Evolutionary conservation across 2,797 vertebrate species (phyloP), one percentile per base, ranked within the genome.

Genomic region (Cynodonichthys magdalenae): DNA sequence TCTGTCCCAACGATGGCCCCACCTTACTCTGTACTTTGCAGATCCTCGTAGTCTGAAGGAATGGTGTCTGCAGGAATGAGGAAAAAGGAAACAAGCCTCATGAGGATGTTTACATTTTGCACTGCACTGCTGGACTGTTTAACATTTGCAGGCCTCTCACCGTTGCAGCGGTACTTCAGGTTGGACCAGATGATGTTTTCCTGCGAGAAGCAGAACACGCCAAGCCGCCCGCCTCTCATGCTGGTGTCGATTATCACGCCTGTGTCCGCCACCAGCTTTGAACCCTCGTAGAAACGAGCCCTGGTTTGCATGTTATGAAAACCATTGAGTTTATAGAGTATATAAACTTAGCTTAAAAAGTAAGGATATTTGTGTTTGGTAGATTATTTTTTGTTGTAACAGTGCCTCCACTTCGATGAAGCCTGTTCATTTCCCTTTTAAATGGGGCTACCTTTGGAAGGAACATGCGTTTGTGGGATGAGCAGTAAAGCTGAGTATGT

Each of bases 111-210:
- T 31, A 10, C 0, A 36, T 7, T 19, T 46, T 11, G 19, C 2
- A 27, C 46, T 11, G 19, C 2, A 27, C 27, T 36, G 49, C 5
- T 44, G 28, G 0, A 15, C 12, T 27, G 15, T 8, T 7, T 49
- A 34, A 6, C 18, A 15, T 5, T 45, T 34, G 14, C 34, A 59
- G 36, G 55, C 27, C 24, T 58, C 92, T 94, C 93, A 99, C 98
- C 98, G 2, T 99, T 99, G 89, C 98, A 99, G 53, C 97, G 96
- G 27, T 99, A 99, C 79, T 96, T 98, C 71, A 99, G 92, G 82
- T 99, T 98, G 82, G 98, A 98, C 98, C 98, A 99, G 89, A 99
- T 99, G 60, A 99, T 99, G 80, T 99, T 99, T 92, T 99, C 98
- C 86, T 99, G 98, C 69, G 97, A 99, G 92, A 99, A 99, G 89